These are phyloP conservation scores for Drosophila sucinea DNA, from an alignment of 1,140 invertebrate genomes.

Conservation along the genomic window DNA sequence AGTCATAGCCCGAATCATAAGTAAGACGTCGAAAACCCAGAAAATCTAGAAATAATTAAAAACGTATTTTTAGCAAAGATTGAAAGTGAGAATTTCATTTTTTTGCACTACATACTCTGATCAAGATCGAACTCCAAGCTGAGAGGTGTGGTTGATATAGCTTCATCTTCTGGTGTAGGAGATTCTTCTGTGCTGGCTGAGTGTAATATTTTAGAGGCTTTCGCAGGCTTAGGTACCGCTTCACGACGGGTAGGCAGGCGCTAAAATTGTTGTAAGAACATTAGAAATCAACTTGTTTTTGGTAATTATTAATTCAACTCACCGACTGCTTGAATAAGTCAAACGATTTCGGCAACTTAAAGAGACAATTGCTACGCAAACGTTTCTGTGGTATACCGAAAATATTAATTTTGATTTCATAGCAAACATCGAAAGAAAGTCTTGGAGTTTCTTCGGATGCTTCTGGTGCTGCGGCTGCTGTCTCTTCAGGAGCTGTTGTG, in stretches of 20 bases:
- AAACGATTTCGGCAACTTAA: slow-evolving; percentile 45
- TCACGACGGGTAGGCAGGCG: slow-evolving; percentile 29
- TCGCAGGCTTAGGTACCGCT: not conserved
- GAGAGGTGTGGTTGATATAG: not conserved
- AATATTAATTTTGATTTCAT: slow-evolving; percentile 39
- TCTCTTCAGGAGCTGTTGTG: not conserved
- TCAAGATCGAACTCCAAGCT: slow-evolving; percentile 54
- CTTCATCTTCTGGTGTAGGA: not conserved
- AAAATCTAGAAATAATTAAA: slow-evolving; percentile 43
- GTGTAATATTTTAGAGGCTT: not conserved
- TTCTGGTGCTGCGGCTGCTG: slow-evolving; percentile 28
- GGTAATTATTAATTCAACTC: slow-evolving; percentile 20
- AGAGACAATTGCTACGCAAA: slow-evolving; percentile 28
- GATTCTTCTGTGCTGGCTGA: not conserved
- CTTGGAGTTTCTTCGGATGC: not conserved
- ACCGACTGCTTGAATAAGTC: slow-evolving; percentile 48
- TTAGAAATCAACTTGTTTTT: not conserved
- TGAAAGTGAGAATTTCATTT: not conserved
- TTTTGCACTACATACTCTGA: slow-evolving; percentile 29
- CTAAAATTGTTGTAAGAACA: slow-evolving; percentile 24
- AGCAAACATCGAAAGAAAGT: slow-evolving; percentile 25
- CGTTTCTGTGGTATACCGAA: slow-evolving; percentile 30
- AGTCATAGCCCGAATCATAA: slow-evolving; percentile 57
- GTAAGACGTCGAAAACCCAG: slow-evolving; percentile 53
- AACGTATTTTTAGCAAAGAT: not conserved